Percentiles rank a stretch among this genome's conserved stretches.
These are phyloP conservation scores for Emys orbicularis DNA, from an alignment of 2,797 vertebrate species.

Conservation along the genomic window DNA sequence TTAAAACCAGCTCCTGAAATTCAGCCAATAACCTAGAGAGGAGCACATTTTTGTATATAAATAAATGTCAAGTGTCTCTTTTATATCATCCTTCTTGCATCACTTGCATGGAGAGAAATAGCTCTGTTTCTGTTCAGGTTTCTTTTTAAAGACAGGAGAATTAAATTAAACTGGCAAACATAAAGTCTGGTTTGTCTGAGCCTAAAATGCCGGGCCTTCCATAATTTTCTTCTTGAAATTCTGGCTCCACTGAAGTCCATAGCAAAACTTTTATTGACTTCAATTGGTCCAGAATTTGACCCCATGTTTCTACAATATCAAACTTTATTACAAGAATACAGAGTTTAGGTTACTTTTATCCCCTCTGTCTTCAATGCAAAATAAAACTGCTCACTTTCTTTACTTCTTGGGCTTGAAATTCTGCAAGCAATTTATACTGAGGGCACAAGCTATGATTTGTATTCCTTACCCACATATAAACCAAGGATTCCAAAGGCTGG, in stretches of 20 bases:
- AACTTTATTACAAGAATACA: background rate
- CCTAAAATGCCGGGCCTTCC: background rate
- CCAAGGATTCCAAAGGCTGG: background rate
- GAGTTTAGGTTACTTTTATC: background rate
- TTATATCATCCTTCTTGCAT: background rate
- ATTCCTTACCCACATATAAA: background rate
- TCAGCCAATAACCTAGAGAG: background rate
- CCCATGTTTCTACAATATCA: background rate
- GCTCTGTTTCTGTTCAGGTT: background rate
- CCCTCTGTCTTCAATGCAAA: background rate
- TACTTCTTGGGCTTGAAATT: background rate
- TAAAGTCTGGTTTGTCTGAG: background rate
- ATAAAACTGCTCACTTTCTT: background rate
- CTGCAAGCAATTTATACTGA: background rate
- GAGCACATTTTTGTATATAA: background rate
- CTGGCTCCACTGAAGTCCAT: background rate
- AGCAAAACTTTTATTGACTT: background rate
- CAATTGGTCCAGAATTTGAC: background rate
- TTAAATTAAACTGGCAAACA: background rate
- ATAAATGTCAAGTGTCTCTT: background rate
- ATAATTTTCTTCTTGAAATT: background rate
- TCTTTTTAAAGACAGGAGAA: background rate
- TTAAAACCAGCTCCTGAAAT: slow-evolving; percentile 32
- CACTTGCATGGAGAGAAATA: background rate
- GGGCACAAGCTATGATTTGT: background rate